phyloP scores from a whole-genome alignment of 2,797 vertebrate species.

The Lacerta bilineata region DNA sequence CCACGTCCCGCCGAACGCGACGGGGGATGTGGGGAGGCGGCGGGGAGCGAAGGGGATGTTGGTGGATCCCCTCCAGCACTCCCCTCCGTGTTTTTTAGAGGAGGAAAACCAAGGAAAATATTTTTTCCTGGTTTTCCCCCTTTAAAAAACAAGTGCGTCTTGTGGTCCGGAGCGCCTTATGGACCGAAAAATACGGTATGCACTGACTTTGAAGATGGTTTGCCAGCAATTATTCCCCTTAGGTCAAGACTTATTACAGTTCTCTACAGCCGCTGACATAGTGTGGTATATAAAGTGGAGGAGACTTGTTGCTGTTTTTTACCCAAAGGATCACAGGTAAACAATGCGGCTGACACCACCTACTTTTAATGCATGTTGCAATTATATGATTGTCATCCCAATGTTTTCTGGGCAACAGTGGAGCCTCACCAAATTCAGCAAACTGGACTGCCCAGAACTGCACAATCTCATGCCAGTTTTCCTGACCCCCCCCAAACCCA shows the following conservation, averaged over 20 bases:
- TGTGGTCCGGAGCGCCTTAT: too few species aligned
- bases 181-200: too few species aligned
- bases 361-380: neutral
- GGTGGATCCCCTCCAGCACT: too few species aligned
- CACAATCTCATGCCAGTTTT: neutral
- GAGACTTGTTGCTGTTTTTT: neutral
- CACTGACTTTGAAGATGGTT: conserved; percentile 57
- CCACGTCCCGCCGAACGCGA: too few species aligned
- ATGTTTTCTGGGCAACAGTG: neutral
- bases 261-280: conserved; percentile 21
- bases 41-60: too few species aligned
- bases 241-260: conserved; percentile 64
- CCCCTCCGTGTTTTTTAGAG: too few species aligned
- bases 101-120: too few species aligned
- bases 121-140: too few species aligned
- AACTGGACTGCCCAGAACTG: neutral
- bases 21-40: too few species aligned
- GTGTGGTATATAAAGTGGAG: rapidly evolving
- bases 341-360: neutral
- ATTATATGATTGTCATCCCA: neutral
- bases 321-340: neutral
- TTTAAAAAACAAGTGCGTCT: too few species aligned
- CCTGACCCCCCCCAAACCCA: neutral
- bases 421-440: neutral
- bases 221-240: conserved; percentile 63